Base-by-base conservation (phyloP, 2,113 vertebrate genomes). In the Lepisosteus osseus region DNA sequence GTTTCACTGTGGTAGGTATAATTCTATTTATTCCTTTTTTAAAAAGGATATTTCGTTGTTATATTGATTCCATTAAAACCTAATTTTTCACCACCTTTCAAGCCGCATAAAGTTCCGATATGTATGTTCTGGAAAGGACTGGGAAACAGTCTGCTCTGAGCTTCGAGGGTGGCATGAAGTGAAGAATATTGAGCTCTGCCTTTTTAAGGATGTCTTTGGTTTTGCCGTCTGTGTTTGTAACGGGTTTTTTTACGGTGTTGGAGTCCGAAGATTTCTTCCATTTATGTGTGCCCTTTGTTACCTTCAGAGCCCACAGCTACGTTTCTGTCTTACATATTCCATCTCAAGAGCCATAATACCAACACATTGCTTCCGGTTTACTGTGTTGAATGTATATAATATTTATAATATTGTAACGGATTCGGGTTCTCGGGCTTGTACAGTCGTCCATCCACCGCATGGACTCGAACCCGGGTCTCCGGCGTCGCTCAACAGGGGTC, bases 41-140 rank as follows among this genome's bases (percentile, higher is more conserved):
- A 76, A 80, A 80, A 76, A 77, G 62, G 57, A 71, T 66, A 70
- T 79, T 78, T 75, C 75, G 79, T 77, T 80, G 72, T 77, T 79
- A 75, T 77, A 80, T 82, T 82, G 82, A 79, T 80, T 78, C 80
- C 71, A 68, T 61, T 65, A 68, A 76, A 80, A 74, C 80, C 77
- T 79, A 72, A 69, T 75, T 62, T 74, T 72, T 64, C 15, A 63
- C 74, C 73, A 75, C 65, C 45, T 62, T 63, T 70, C 61, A 17
- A 65, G 66, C 71, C 73, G 74, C 66, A 68, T 78, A 73, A 55
- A 51, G 41, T 72, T 71, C 61, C 63, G 55, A 77, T 61, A 61
- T 68, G 14, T 45, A 8, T 54, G 3, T 55, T 67, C 71, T 51
- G 68, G 74, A 67, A 79, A 76, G 74, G 79, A 67, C 75, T 13